Base-by-base conservation (phyloP, 2,797 vertebrate genomes). In the Centropyge bicolor region DNA sequence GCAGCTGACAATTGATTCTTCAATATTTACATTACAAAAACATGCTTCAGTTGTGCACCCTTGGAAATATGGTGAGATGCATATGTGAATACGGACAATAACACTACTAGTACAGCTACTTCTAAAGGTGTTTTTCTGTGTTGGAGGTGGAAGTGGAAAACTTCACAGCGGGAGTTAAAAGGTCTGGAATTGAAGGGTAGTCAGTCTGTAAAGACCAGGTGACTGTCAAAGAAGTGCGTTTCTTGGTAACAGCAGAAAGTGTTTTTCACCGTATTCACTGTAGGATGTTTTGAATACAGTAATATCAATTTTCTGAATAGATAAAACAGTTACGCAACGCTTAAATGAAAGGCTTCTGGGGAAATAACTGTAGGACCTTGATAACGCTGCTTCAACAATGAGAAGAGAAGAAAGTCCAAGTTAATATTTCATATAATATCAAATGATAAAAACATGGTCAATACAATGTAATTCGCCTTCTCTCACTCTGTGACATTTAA, bases 241-340 rank as follows among this genome's bases (percentile, higher is more conserved):
- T 41, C 7, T 55, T 27, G 12, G 7, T 45, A n/a, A 43, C 3
- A 51, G 22, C 22, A 62, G 19, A 43, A 11, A 17, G 9, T 38
- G 19, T 22, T 14, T 14, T 66, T 22, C 36, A 67, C 6, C 11
- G 3, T 31, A 12, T 45, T 35, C 3, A 5, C 43, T 38, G 9
- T 14, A 27, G 48, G 24, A 27, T 31, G 8, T 68, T 54, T 61
- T 20, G 46, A 45, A 43, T n/a, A 38, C 20, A 54, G 0, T 6
- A 12, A 19, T 31, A 19, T 5, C 31, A 22, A 46, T 59, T 52
- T 8, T 36, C 20, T 49, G 19, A n/a, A 38, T n/a, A 48, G 22
- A 66, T 46, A 51, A 54, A 16, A 24, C 43, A 11, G 49, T 52
- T 77, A 51, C 45, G 52, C 59, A 67, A 40, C 35, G 11, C 20